phyloP scores from a whole-genome alignment of 2,113 vertebrate species.

The Patagioenas fasciata region DNA sequence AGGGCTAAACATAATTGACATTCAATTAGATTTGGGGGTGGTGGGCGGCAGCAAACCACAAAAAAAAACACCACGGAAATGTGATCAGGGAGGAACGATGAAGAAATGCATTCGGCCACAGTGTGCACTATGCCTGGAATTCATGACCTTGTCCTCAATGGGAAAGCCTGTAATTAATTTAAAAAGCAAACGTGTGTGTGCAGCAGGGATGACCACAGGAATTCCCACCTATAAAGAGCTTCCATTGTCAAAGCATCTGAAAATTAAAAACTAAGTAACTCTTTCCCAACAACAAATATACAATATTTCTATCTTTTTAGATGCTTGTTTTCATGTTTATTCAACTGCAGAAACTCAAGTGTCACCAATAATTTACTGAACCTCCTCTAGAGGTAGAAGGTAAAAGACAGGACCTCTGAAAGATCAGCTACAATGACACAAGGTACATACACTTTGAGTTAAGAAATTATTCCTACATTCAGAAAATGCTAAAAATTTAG shows the following conservation, averaged over 20 bases:
- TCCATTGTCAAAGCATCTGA: not conserved
- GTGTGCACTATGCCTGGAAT: not conserved
- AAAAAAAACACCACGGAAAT: not conserved
- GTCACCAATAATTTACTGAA: not conserved
- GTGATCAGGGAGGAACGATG: not conserved
- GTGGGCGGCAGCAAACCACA: fast-evolving
- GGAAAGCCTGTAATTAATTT: not conserved
- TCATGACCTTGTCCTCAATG: not conserved
- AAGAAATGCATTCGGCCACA: not conserved
- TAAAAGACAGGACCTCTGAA: not conserved
- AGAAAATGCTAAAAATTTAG: not conserved
- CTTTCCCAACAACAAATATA: not conserved
- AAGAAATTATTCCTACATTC: not conserved
- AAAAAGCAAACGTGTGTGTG: not conserved
- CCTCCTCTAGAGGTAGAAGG: not conserved
- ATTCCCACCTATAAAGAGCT: not conserved
- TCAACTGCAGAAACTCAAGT: not conserved
- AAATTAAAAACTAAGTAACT: not conserved
- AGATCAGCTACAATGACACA: not conserved
- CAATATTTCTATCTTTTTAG: not conserved
- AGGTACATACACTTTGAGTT: not conserved
- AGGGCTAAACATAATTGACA: not conserved
- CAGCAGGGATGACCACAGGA: not conserved
- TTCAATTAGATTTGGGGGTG: not conserved
- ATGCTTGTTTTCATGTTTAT: not conserved